These are phyloP conservation scores for Paraplagusia blochii DNA, from an alignment of 2,113 vertebrate genomes.

Conservation along the genomic window DNA sequence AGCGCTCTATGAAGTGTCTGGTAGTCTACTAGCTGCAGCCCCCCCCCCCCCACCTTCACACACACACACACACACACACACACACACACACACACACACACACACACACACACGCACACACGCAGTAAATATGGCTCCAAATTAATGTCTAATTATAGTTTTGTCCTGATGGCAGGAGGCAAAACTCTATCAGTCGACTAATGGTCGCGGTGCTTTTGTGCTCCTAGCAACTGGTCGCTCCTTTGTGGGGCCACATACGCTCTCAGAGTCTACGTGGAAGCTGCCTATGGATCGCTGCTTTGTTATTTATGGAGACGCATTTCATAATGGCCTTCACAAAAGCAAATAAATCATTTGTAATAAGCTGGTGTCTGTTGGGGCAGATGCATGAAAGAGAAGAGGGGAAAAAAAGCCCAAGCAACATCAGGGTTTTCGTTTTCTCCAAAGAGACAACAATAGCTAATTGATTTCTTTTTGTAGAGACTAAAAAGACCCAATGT, in stretches of 20 bases:
- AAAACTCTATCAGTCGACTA: constrained; percentile 85
- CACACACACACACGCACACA: constrained; percentile 44
- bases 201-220: constrained; percentile 84
- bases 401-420: constrained; percentile 69
- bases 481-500: neutral
- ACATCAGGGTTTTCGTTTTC: constrained; percentile 44
- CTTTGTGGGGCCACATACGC: constrained; percentile 78
- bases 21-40: no score
- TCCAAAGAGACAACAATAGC: constrained; percentile 44
- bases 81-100: constrained; percentile 9
- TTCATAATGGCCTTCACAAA: constrained; percentile 78
- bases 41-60: no score
- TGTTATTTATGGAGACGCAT: constrained; percentile 82
- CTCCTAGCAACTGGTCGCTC: constrained; percentile 83
- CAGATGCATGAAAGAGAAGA: constrained; percentile 69
- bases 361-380: constrained; percentile 75
- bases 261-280: constrained; percentile 72
- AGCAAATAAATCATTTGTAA: constrained; percentile 85
- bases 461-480: constrained; percentile 9
- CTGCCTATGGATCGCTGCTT: constrained; percentile 83
- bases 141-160: constrained; percentile 94
- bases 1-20: no score
- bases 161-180: constrained; percentile 87
- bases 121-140: constrained; percentile 82
- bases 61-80: neutral